These are phyloP conservation scores for Nymphalis c-album DNA, from an alignment of 2,888 invertebrate genomes.

Conservation along the genomic window DNA sequence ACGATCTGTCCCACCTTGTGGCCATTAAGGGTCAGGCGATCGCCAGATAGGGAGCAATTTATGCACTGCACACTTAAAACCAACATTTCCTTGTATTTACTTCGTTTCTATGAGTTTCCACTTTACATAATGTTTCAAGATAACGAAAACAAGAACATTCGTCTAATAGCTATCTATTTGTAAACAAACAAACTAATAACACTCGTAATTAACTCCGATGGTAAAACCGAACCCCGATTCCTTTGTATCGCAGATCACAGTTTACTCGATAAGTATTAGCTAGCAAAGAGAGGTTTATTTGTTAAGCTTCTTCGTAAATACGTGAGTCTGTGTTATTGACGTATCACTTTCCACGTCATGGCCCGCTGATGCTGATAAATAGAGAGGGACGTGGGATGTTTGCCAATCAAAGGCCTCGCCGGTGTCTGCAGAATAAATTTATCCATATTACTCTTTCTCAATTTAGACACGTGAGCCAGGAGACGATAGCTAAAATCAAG, in stretches of 20 bases:
- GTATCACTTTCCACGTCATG: constrained; percentile 48
- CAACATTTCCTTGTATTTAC: constrained; percentile 58
- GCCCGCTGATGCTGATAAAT: constrained; percentile 52
- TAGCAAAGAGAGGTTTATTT: constrained; percentile 32
- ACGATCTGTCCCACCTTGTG: constrained; percentile 75
- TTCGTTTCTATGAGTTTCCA: constrained; percentile 60
- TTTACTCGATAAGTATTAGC: constrained; percentile 47
- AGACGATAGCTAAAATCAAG: not conserved
- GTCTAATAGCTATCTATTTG: not conserved
- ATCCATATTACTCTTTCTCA: not conserved
- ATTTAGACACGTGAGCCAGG: constrained; percentile 12
- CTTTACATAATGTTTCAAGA: constrained; percentile 43
- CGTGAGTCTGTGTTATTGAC: constrained; percentile 47
- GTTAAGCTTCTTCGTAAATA: constrained; percentile 35
- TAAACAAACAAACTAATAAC: not conserved
- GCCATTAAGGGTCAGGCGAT: constrained; percentile 77
- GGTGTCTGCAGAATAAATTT: constrained; percentile 25
- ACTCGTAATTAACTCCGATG: not conserved
- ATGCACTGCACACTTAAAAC: constrained; percentile 70
- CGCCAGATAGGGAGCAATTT: constrained; percentile 74
- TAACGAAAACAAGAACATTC: too few species aligned
- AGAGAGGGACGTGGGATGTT: constrained; percentile 45
- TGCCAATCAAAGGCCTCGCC: constrained; percentile 38
- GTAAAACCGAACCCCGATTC: not conserved
- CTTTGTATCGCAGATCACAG: not conserved